Base-by-base conservation (phyloP, 2,888 invertebrate species). In the Amiota minor region DNA sequence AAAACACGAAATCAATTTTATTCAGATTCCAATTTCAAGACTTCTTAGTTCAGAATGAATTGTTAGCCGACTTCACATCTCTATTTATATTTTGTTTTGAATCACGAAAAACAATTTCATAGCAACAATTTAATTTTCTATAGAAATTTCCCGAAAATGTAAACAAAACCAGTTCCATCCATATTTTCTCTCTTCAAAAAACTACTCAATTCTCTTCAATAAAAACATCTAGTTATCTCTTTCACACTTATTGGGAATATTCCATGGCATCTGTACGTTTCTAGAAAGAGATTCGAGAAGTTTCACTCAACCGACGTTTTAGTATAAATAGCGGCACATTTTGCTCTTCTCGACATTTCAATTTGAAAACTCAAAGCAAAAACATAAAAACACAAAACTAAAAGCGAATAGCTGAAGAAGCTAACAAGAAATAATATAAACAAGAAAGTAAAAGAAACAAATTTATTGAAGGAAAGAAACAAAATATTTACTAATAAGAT, bases 201-300 rank as follows among this genome's bases (percentile, higher is more conserved):
- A 47, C 49, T n/a, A n/a, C n/a, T n/a, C 46, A 16, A n/a, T 20
- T 16, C 65, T 49, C 65, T 11, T 35, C 18, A 62, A 62, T 20
- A 62, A 20, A 35, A 35, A 14, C 14, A 9, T 16, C 18, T 16
- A 0, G 47, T 47, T 65, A 14, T 46, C 65, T 18, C 65, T 18
- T 18, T 65, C 20, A 12, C 65, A 18, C 65, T 1, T 64, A 12
- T 73, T 75, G 67, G 4, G n/a, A 45, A 61, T 46, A 70, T 69
- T 77, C 74, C 70, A 62, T 35, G 9, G 75, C 74, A 1, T 70
- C 47, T 47, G 12, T 1, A 23, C 18, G 11, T 46, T 61, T 81
- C 75, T 73, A 76, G 81, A 75, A 75, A 76, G 76, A 55, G 71
- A 47, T 20, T 71, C 78, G 70, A 76, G 81, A 82, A 79, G 56